Percentiles rank a stretch among this genome's conserved stretches.
Evolutionary conservation across 2,113 vertebrate species (phyloP).

Genomic region (Nothobranchius kuhntae): DNA sequence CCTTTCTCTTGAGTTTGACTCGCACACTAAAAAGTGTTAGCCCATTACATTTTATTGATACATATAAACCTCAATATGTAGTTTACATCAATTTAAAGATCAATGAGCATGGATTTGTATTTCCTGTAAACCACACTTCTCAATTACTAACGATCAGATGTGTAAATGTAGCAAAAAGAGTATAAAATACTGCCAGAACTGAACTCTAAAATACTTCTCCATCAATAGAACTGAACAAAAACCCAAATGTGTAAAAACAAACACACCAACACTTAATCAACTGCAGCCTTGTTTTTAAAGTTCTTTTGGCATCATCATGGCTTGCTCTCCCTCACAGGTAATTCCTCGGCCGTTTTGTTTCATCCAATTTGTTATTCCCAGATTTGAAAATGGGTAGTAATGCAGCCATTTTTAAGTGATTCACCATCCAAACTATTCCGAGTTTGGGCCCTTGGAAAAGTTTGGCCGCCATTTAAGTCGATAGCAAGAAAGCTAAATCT

Average conservation of each 20-base stretch:
- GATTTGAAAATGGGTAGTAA: constrained; percentile 8
- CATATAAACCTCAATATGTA: constrained; percentile 62
- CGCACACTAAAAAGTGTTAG: constrained; percentile 16
- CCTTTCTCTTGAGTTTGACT: constrained; percentile 8
- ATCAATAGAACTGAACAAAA: constrained; percentile 38
- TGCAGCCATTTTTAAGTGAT: neutral
- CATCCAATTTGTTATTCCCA: constrained; percentile 1
- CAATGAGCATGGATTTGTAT: constrained; percentile 38
- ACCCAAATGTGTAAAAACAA: constrained; percentile 22
- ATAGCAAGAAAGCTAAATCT: constrained; percentile 19
- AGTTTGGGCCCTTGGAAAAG: too few relatives aligned
- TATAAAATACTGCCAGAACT: constrained; percentile 70
- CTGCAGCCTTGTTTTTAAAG: constrained; percentile 32
- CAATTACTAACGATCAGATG: constrained; percentile 14
- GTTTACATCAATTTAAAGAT: constrained; percentile 46
- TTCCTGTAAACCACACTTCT: constrained; percentile 34
- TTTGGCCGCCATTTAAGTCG: constrained; percentile 7
- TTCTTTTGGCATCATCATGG: constrained; percentile 69
- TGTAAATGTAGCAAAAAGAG: constrained; percentile 65
- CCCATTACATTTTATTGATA: constrained; percentile 66
- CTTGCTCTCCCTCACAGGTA: constrained; percentile 68
- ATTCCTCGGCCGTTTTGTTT: constrained; percentile 19
- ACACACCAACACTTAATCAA: constrained; percentile 40
- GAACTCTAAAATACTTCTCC: constrained; percentile 46
- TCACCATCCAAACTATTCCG: neutral